phyloP scores from a whole-genome alignment of 2,888 invertebrate genomes.

The Clistopyga incitator region DNA sequence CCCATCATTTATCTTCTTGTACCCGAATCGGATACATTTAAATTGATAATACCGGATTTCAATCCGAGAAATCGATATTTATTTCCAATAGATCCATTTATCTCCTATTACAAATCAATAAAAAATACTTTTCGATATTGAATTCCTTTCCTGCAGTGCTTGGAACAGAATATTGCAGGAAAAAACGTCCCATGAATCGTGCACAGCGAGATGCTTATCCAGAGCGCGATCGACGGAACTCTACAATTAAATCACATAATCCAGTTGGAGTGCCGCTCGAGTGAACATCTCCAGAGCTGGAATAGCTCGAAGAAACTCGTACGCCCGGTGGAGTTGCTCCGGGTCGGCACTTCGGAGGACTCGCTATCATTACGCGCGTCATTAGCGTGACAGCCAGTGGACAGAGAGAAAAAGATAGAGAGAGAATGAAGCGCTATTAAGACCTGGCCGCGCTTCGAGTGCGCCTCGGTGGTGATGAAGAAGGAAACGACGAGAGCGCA shows the following conservation, averaged over 20 bases:
- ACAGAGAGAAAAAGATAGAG: constrained; percentile 21
- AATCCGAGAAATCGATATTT: too few species aligned
- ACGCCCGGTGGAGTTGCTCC: background rate
- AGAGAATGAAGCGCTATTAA: constrained; percentile 53
- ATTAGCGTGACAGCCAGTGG: constrained; percentile 65
- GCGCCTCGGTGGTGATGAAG: constrained; percentile 20
- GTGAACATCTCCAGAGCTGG: background rate
- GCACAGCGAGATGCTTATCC: background rate
- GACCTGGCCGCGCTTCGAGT: constrained; percentile 47
- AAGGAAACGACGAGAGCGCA: constrained; percentile 43
- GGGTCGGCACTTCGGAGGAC: constrained; percentile 38
- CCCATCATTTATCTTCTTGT: background rate
- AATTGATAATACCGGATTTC: too few species aligned
- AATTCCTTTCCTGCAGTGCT: background rate
- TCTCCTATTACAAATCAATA: too few species aligned
- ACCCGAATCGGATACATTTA: too few species aligned
- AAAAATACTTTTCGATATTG: background rate
- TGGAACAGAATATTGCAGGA: background rate
- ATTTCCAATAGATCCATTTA: too few species aligned
- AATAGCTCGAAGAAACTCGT: constrained; percentile 7
- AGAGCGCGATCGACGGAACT: background rate
- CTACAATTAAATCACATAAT: constrained; percentile 20
- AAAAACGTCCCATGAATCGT: background rate
- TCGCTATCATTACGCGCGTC: constrained; percentile 66
- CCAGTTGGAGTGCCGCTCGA: constrained; percentile 12